phyloP scores from a whole-genome alignment of 2,797 vertebrate species.

The Clarias platycephalus region DNA sequence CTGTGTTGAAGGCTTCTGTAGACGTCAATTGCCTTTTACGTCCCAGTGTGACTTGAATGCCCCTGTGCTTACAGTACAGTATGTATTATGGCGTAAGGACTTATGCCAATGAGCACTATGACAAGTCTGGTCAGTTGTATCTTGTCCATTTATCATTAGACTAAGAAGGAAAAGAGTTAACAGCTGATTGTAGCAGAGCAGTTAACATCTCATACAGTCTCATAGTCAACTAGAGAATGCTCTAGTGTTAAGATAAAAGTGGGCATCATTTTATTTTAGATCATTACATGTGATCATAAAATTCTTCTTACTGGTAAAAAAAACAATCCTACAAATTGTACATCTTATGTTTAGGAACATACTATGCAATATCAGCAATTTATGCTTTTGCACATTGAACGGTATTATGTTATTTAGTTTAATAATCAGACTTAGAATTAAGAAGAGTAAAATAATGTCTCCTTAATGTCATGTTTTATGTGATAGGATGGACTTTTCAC shows the following conservation, averaged over 20 bases:
- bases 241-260: neutral
- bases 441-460: constrained; percentile 1
- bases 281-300: neutral
- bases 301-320: neutral
- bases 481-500: neutral
- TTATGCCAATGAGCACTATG: neutral
- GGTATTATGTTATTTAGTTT: neutral
- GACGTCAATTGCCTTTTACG: too few relatives aligned
- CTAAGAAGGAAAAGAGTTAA: neutral
- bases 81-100: too few relatives aligned
- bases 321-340: neutral
- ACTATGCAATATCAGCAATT: neutral
- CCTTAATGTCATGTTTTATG: constrained; percentile 46
- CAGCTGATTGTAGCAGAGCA: neutral
- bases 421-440: neutral
- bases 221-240: neutral
- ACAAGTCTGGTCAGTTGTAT: neutral
- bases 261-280: neutral
- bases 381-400: neutral
- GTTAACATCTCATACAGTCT: too few relatives aligned
- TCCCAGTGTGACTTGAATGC: too few relatives aligned
- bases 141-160: neutral
- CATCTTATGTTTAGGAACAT: neutral
- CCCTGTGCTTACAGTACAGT: too few relatives aligned
- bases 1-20: too few relatives aligned